phyloP scores from a whole-genome alignment of 1,140 invertebrate species.

The Penaeus chinensis region DNA sequence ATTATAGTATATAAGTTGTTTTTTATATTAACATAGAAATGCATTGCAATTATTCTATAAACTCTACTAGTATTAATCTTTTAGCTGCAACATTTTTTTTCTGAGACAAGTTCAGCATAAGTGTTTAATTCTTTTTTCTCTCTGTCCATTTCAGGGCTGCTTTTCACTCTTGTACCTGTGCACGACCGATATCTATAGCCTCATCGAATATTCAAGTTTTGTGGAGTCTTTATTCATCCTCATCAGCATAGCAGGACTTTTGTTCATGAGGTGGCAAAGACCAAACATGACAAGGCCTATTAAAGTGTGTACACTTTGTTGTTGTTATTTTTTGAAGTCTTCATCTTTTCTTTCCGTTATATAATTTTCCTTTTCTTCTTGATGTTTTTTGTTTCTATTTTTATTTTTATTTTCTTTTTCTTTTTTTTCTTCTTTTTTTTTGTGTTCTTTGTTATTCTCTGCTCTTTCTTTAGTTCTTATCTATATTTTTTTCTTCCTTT shows the following conservation, averaged over 20 bases:
- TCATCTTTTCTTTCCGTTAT: background rate
- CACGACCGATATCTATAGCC: conserved; percentile 85
- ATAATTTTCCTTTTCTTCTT: too few relatives aligned
- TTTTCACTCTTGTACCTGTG: conserved; percentile 87
- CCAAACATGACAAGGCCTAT: conserved; percentile 79
- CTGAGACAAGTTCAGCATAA: background rate
- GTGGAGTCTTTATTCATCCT: conserved; percentile 95
- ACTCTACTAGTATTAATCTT: background rate
- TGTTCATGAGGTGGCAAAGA: conserved; percentile 85
- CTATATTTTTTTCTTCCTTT: too few relatives aligned
- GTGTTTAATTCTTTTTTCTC: conserved; percentile 73
- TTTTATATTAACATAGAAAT: too few relatives aligned
- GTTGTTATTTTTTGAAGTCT: background rate
- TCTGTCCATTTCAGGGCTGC: conserved; percentile 67
- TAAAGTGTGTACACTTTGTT: conserved; percentile 71
- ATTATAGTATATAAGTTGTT: too few relatives aligned
- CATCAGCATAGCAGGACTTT: conserved; percentile 84
- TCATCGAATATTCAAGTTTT: conserved; percentile 95
- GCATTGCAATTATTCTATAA: too few relatives aligned
- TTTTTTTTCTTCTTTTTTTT: too few relatives aligned
- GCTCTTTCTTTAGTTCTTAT: too few relatives aligned
- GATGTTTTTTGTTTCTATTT: background rate
- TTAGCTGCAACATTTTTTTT: background rate
- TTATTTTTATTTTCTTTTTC: too few relatives aligned
- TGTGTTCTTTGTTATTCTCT: too few relatives aligned